Evolutionary conservation across 2,888 invertebrate genomes (phyloP).

Genomic region (Philereme vetulata): DNA sequence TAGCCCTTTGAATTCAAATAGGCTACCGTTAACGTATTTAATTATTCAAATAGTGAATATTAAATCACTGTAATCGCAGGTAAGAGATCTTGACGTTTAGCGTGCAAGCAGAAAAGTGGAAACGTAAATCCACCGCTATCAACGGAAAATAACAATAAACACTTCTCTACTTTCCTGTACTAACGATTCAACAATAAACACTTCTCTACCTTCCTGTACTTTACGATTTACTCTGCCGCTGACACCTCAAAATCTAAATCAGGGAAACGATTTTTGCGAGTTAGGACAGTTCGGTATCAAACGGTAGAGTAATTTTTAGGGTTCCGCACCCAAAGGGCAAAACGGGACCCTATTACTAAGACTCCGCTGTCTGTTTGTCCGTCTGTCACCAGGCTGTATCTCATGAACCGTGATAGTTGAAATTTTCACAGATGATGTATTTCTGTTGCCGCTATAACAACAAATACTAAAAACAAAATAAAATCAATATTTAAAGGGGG

Average conservation of each 20-base stretch:
- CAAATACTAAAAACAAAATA: no score
- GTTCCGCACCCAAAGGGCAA: no score
- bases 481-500: no score
- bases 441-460: no score
- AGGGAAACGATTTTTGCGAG: conserved; percentile 28
- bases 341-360: no score
- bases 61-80: conserved; percentile 41
- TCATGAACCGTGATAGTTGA: no score
- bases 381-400: no score
- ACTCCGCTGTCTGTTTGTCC: no score
- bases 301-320: conserved; percentile 10
- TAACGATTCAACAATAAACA: conserved; percentile 63
- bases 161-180: conserved; percentile 68
- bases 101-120: conserved; percentile 43
- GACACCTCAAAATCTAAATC: conserved; percentile 33
- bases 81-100: conserved; percentile 40
- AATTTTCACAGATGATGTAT: no score
- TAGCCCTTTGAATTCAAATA: conserved; percentile 28
- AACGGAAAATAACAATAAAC: conserved; percentile 60
- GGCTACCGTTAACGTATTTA: conserved; percentile 28
- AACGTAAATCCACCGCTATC: conserved; percentile 44
- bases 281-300: conserved; percentile 24
- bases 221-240: conserved; percentile 46
- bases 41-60: conserved; percentile 34
- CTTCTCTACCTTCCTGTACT: conserved; percentile 67